A percentile compares a stretch with the other conserved stretches of the same genome.
Evolutionary conservation across 2,888 invertebrate species (phyloP).

Genomic region (Orgyia antiqua): DNA sequence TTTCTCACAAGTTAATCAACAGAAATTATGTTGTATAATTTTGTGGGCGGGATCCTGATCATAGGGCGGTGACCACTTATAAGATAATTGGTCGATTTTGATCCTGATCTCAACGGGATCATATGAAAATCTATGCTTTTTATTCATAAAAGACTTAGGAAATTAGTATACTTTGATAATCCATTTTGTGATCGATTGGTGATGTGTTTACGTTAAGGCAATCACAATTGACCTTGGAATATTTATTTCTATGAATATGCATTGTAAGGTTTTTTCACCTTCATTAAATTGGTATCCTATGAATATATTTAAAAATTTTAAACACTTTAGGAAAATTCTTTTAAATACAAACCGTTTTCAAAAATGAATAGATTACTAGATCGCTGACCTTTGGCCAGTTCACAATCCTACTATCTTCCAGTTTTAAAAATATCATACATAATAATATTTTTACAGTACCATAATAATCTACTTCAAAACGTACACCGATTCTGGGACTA

Average conservation of each 20-base stretch:
- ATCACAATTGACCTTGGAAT: constrained; percentile 8
- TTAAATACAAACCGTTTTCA: no score
- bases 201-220: background rate
- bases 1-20: constrained; percentile 12
- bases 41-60: constrained; percentile 21
- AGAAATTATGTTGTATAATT: constrained; percentile 18
- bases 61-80: constrained; percentile 28
- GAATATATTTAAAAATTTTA: no score
- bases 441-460: no score
- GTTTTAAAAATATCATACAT: no score
- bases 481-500: no score
- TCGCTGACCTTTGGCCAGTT: no score
- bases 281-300: no score
- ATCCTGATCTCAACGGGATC: constrained; percentile 16
- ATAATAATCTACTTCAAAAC: no score
- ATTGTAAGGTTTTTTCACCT: no score
- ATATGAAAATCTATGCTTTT: constrained; percentile 17
- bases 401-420: no score
- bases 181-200: constrained; percentile 11
- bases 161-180: constrained; percentile 18
- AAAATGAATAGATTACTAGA: no score
- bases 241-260: background rate
- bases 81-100: constrained; percentile 18
- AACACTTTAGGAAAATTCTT: no score
- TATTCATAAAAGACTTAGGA: constrained; percentile 18